Evolutionary conservation across 2,888 invertebrate genomes (phyloP).

Genomic region (Operophtera brumata): DNA sequence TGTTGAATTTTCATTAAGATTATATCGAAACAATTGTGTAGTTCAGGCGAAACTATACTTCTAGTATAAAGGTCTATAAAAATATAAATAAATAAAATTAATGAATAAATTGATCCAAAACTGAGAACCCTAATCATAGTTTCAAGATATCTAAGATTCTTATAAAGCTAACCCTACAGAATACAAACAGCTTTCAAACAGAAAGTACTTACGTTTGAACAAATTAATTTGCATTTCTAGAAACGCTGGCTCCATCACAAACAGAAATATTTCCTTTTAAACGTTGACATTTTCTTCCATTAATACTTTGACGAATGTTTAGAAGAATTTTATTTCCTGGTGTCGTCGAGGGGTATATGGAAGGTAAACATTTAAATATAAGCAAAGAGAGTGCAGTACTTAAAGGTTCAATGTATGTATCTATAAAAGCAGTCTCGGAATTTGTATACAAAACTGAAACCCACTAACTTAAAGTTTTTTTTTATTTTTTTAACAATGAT

Average conservation of each 20-base stretch:
- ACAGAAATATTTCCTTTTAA: slow-evolving; percentile 34
- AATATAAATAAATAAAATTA: too few species aligned
- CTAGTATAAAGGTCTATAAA: too few species aligned
- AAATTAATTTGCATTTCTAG: not conserved
- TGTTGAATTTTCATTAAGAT: too few species aligned
- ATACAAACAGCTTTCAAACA: not conserved
- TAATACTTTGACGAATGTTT: slow-evolving; percentile 39
- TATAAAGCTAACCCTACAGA: not conserved
- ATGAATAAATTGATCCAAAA: too few species aligned
- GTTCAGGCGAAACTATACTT: too few species aligned
- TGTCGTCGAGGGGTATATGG: not conserved
- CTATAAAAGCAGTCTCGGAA: too few species aligned
- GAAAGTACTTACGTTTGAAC: not conserved
- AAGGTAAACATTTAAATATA: not conserved
- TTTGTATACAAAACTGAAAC: too few species aligned
- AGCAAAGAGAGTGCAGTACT: too few species aligned
- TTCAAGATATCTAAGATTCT: not conserved
- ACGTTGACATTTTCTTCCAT: slow-evolving; percentile 38
- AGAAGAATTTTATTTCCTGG: slow-evolving; percentile 31
- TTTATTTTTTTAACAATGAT: too few species aligned
- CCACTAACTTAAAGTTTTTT: too few species aligned
- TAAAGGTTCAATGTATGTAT: too few species aligned
- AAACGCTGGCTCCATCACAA: slow-evolving; percentile 11
- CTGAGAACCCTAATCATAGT: not conserved
- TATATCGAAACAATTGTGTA: too few species aligned